Evolutionary conservation across 2,888 invertebrate genomes (phyloP).

Genomic region (Auanema freiburgensis): DNA sequence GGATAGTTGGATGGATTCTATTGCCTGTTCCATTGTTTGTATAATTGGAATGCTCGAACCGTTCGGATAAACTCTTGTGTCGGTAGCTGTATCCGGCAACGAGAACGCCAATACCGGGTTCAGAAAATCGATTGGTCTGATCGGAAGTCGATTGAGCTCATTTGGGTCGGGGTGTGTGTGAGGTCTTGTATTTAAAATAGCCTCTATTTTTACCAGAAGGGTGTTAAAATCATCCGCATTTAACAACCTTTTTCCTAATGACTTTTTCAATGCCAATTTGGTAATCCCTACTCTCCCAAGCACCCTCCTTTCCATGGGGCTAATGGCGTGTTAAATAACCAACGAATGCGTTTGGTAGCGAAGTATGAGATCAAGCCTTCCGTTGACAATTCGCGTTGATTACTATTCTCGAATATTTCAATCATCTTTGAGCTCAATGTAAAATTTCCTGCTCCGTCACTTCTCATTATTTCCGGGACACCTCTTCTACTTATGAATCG

Average conservation of each 20-base stretch:
- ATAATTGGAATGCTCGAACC: not conserved
- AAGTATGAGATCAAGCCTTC: not conserved
- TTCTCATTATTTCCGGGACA: not conserved
- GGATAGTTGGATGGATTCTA: not conserved
- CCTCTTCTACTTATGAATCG: not conserved
- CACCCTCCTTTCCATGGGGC: constrained; percentile 8
- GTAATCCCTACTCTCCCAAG: not conserved
- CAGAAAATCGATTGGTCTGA: not conserved
- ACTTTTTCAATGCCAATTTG: constrained; percentile 2
- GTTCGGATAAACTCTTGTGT: not conserved
- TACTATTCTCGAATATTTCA: no score
- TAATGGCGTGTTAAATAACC: constrained; percentile 2
- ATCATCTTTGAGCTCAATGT: not conserved
- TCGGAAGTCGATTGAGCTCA: not conserved
- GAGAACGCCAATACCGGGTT: not conserved
- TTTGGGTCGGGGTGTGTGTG: not conserved
- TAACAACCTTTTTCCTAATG: not conserved
- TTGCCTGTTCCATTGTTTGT: constrained; percentile 5
- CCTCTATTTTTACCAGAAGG: not conserved
- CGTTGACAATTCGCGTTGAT: not conserved
- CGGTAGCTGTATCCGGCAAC: not conserved
- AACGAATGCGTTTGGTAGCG: not conserved
- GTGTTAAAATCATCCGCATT: not conserved
- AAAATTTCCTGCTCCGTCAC: not conserved
- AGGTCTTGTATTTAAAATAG: not conserved